Conservation (phyloP, 2,113 vertebrate species). For the Morone chrysops region DNA sequence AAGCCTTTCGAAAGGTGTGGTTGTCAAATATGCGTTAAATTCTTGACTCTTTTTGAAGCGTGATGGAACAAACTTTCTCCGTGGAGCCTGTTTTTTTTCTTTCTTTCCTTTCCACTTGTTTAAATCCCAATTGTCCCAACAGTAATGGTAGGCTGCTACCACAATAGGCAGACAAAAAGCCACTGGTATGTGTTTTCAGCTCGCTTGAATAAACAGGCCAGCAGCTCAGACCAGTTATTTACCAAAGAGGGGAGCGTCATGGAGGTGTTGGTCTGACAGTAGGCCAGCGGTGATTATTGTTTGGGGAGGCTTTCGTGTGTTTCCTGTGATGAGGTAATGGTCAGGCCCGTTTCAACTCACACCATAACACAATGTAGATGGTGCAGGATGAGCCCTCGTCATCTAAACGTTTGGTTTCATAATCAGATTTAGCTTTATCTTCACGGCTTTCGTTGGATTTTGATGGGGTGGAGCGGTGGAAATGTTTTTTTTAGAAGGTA, state of each 20-base stretch:
- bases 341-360: too few relatives aligned
- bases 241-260: constrained; percentile 2
- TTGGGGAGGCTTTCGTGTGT: constrained; percentile 7
- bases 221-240: constrained; percentile 28
- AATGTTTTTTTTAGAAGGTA: not conserved
- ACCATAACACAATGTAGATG: not conserved
- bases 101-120: constrained; percentile 47
- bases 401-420: not conserved
- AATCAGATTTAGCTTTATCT: not conserved
- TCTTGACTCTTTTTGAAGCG: not conserved
- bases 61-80: constrained; percentile 39
- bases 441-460: not conserved
- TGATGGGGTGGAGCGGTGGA: not conserved
- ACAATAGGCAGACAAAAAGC: constrained; percentile 54
- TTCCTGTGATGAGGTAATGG: constrained; percentile 41
- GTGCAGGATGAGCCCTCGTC: not conserved
- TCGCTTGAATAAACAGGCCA: constrained; percentile 61
- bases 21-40: not conserved
- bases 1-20: not conserved
- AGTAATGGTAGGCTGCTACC: constrained; percentile 38
- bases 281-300: constrained; percentile 16
- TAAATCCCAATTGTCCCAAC: constrained; percentile 29
- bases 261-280: constrained; percentile 9
- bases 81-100: constrained; percentile 29
- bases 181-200: constrained; percentile 65